Percentiles rank a stretch among this genome's conserved stretches.
phyloP scores from a whole-genome alignment of 2,113 vertebrate species.

The Bostrychus sinensis region DNA sequence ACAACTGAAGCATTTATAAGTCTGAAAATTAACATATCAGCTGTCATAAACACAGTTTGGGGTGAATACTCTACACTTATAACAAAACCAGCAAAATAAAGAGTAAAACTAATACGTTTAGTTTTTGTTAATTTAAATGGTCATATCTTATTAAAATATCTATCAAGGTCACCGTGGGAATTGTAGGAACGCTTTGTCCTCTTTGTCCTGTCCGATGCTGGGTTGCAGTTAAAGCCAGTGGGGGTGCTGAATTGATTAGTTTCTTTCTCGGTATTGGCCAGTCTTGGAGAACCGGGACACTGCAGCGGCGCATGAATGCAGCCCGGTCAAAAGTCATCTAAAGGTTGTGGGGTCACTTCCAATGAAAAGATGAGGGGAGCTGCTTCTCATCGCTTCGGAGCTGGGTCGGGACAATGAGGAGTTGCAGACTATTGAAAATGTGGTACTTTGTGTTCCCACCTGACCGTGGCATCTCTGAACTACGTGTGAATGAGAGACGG shows the following conservation, averaged over 20 bases:
- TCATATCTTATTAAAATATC: conserved; percentile 15
- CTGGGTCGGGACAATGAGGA: conserved; percentile 58
- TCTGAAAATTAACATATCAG: conserved; percentile 29
- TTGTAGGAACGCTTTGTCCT: conserved; percentile 55
- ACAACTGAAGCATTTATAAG: conserved; percentile 46
- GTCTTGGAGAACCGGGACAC: conserved; percentile 51
- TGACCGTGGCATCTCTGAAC: conserved; percentile 73
- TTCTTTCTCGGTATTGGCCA: conserved; percentile 63
- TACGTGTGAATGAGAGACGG: conserved; percentile 67
- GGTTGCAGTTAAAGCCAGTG: conserved; percentile 52
- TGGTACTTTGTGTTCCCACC: conserved; percentile 71
- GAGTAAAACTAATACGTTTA: too few species aligned
- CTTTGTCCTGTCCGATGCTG: conserved; percentile 67
- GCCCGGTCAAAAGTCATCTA: conserved; percentile 77
- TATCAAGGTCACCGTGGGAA: conserved; percentile 44
- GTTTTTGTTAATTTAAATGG: not conserved
- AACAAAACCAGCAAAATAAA: conserved; percentile 54
- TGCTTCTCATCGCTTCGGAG: conserved; percentile 66
- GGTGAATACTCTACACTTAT: conserved; percentile 16
- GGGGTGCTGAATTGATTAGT: conserved; percentile 69
- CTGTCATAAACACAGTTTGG: conserved; percentile 18
- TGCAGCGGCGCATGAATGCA: conserved; percentile 63
- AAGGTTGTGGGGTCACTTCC: conserved; percentile 75
- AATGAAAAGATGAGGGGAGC: conserved; percentile 73
- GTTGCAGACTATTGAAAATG: conserved; percentile 65